Evolutionary conservation across 1,140 invertebrate genomes (phyloP), one percentile per base, ranked within the genome.

Genomic region (Lasaia peninsularis): DNA sequence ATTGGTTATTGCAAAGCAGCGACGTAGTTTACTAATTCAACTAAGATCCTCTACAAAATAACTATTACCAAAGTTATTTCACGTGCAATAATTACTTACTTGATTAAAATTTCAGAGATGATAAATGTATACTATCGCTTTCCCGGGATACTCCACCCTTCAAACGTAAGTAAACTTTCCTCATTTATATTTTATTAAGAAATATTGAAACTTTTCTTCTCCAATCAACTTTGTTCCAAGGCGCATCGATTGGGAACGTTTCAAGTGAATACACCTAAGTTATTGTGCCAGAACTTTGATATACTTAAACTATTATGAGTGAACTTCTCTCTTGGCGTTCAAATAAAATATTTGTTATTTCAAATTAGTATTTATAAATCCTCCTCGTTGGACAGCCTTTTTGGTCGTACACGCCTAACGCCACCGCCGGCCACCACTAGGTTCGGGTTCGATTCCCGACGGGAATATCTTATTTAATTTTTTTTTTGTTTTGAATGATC

Each of bases 171-270:
- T 71, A 73, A 76, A 76, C 63, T 73, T 73, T 72, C 37, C 60
- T 63, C 71, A 76, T 76, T 73, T 76, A 73, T 69, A 71, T 73
- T 73, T 76, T 71, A 76, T 73, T 71, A 73, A 73, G 67, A 72
- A 74, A 73, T 71, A 71, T 69, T 73, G 68, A 71, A 75, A 71
- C 67, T 76, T 65, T 68, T 69, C 63, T 74, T 70, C 64, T 70
- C 67, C 68, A 69, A 65, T 69, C 65, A 76, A 74, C 63, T 71
- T 71, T 70, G 62, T 74, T 70, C 67, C 65, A 68, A 72, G 67
- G 63, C 65, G 68, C 63, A 67, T 72, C 67, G 67, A 76, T 76
- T 70, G 61, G 65, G 68, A 70, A 65, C 55, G 53, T 67, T 67
- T 75, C 61, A 64, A 75, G 51, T 56, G 59, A 66, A 58, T 62